phyloP scores from a whole-genome alignment of 2,797 vertebrate species.

The Typhlichthys eigenmanni region DNA sequence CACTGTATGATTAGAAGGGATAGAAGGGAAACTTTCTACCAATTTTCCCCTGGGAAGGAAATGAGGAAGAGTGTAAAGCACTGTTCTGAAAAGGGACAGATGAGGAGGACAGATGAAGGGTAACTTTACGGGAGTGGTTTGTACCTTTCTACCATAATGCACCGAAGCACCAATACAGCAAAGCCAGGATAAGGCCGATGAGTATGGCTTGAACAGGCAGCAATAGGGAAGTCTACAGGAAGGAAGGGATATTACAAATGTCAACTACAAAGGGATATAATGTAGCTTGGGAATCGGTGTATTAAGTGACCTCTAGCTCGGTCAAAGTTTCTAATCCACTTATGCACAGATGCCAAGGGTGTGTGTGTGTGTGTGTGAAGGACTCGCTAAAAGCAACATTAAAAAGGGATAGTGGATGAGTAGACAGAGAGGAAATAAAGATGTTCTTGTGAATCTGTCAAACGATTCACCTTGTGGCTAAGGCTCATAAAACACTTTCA shows the following conservation, averaged over 20 bases:
- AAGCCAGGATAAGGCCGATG: slow-evolving; percentile 99
- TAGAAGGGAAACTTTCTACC: slow-evolving; percentile 38
- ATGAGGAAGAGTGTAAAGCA: slow-evolving; percentile 64
- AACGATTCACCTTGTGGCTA: slow-evolving; percentile 25
- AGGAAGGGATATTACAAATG: slow-evolving; percentile 97
- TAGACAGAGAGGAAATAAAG: slow-evolving; percentile 27
- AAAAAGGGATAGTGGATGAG: slow-evolving; percentile 32
- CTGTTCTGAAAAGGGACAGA: slow-evolving; percentile 48
- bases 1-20: slow-evolving; percentile 63
- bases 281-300: slow-evolving; percentile 52
- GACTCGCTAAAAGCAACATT: slow-evolving; percentile 40
- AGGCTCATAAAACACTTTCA: slow-evolving; percentile 10
- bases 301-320: slow-evolving; percentile 50
- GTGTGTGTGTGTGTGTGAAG: slow-evolving; percentile 15
- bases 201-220: slow-evolving; percentile 98
- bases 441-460: slow-evolving; percentile 23
- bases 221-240: slow-evolving; percentile 96
- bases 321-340: slow-evolving; percentile 38
- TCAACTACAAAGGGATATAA: slow-evolving; percentile 76
- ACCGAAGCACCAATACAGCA: slow-evolving; percentile 99
- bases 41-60: slow-evolving; percentile 26
- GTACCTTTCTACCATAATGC: slow-evolving; percentile 99
- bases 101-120: slow-evolving; percentile 63
- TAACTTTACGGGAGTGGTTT: slow-evolving; percentile 83
- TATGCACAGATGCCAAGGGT: slow-evolving; percentile 39